These are phyloP conservation scores for Phyllotis vaccarum DNA, from an alignment of 2,797 vertebrate species.

Conservation along the genomic window DNA sequence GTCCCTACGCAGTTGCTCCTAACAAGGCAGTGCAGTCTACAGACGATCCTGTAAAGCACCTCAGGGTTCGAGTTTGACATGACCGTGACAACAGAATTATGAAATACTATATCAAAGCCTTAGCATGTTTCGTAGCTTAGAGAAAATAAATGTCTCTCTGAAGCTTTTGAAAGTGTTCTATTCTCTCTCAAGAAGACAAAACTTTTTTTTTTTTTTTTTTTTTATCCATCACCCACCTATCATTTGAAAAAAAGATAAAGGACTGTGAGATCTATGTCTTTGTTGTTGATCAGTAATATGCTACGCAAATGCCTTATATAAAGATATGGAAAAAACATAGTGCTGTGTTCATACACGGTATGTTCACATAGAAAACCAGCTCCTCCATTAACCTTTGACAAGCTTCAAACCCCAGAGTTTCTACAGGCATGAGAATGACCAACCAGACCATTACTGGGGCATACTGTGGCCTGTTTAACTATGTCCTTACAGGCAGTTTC, in stretches of 20 bases:
- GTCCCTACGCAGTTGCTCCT: background rate
- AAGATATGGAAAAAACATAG: background rate
- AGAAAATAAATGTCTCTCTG: background rate
- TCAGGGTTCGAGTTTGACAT: background rate
- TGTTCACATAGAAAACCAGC: constrained; percentile 24
- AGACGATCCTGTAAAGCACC: background rate
- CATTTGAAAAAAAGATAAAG: background rate
- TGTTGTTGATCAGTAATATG: background rate
- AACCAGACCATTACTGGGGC: constrained; percentile 26
- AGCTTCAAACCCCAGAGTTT: constrained; percentile 37
- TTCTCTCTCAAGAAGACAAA: background rate
- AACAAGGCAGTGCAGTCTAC: background rate
- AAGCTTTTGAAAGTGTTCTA: background rate
- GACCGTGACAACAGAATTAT: background rate
- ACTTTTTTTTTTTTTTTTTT: background rate
- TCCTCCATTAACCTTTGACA: constrained; percentile 67
- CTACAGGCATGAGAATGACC: constrained; percentile 1
- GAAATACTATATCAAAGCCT: background rate
- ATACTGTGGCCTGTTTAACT: constrained; percentile 66
- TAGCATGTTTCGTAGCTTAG: background rate
- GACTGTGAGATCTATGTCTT: background rate
- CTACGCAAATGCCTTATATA: background rate
- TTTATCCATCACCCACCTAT: background rate
- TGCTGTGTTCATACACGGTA: background rate
- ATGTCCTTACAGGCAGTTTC: constrained; percentile 47